Conservation (phyloP, 1,140 invertebrate species). For the Drosophila serrata region DNA sequence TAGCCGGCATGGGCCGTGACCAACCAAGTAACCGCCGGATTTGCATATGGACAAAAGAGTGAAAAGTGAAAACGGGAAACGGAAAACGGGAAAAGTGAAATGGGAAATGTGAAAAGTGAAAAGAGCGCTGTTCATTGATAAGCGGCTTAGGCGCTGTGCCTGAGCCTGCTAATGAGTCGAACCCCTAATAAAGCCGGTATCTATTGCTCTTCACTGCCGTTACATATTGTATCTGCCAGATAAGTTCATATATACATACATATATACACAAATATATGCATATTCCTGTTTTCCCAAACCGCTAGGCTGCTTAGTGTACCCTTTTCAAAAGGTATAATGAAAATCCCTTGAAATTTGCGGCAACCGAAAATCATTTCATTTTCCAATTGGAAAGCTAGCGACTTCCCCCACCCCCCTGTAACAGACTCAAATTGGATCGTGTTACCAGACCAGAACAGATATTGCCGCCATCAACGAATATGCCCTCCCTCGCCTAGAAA, state of each 20-base stretch:
- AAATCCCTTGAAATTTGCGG: too few species aligned
- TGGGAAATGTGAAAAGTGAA: slow-evolving; percentile 18
- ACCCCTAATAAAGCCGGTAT: slow-evolving; percentile 11
- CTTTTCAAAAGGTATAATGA: too few species aligned
- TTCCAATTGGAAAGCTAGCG: too few species aligned
- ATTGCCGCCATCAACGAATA: too few species aligned
- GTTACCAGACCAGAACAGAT: too few species aligned
- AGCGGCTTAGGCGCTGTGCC: slow-evolving; percentile 36
- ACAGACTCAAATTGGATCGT: too few species aligned
- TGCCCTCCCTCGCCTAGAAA: too few species aligned
- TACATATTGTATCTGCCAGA: slow-evolving; percentile 20
- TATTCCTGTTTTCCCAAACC: not conserved
- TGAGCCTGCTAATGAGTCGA: slow-evolving; percentile 23
- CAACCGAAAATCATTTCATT: too few species aligned
- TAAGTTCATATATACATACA: too few species aligned
- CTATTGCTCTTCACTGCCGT: not conserved
- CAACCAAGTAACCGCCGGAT: slow-evolving; percentile 23
- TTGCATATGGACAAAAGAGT: slow-evolving; percentile 19
- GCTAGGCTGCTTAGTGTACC: not conserved
- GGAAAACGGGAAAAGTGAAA: slow-evolving; percentile 19
- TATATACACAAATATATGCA: too few species aligned
- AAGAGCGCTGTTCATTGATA: slow-evolving; percentile 26
- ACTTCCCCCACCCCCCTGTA: too few species aligned
- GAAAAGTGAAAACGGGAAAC: slow-evolving; percentile 24
- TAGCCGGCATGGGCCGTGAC: slow-evolving; percentile 24